Base-by-base conservation (phyloP, 2,797 vertebrate genomes). In the Gymnodraco acuticeps region DNA sequence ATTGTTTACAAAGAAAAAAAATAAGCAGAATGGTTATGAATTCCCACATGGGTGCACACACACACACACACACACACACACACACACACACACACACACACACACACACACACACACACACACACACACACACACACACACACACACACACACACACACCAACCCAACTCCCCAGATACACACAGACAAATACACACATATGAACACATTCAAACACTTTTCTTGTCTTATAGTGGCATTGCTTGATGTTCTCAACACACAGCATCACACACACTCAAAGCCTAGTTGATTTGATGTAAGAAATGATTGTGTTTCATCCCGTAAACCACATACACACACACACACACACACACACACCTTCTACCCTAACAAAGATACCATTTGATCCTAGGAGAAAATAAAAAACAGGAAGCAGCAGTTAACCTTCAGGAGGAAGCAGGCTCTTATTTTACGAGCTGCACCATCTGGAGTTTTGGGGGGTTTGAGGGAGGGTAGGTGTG, bases 371-470 rank as follows among this genome's bases (percentile, higher is more conserved):
- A 77, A 50, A 66, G 60, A 61, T 60, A 54, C 53, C 1, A 31
- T 80, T 61, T 78, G 60, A 82, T 75, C 60, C 66, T 48, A n/a
- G 64, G 38, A 58, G 55, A 64, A 41, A 38, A 38, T 38, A 43
- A 38, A 50, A 71, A 67, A 0, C 67, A 70, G 61, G 27, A 67
- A 42, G 67, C 17, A 8, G 78, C 60, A 12, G 64, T 63, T 67
- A 81, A 84, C 11, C 72, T 56, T 45, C 27, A 41, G 47, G 9
- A 65, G 27, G 75, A 73, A 60, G 53, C 58, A 6, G 53, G n/a
- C 10, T 80, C 69, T 58, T 38, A 42, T 54, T 82, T 82, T 53
- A 80, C 31, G 1, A 78, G 71, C 62, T 41, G 42, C 58, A 46
- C 53, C 69, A 71, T 64, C 65, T 80, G 77, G 64, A 73, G 38